Evolutionary conservation across 2,113 vertebrate genomes (phyloP), one percentile per base, ranked within the genome.

Genomic region (Sapayoa aenigma): DNA sequence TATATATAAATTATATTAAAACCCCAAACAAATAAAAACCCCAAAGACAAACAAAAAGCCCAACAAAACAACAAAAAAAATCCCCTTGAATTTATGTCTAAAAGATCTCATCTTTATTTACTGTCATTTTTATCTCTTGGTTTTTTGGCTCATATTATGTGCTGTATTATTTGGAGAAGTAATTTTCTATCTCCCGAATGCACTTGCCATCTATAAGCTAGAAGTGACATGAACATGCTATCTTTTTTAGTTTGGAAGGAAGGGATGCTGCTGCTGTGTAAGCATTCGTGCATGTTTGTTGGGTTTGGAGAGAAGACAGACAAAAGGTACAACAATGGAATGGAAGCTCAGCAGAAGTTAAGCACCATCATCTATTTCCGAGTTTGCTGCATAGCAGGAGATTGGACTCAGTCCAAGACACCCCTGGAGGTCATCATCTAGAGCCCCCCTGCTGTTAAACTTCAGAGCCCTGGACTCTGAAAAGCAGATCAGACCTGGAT

Each of bases 201-300:
- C 7, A 23, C 44, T 47, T 79, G 1, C 14, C 9, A 27, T 28
- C 18, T 68, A 35, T 58, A 77, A 75, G 47, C 19, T 68, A 72
- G 75, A 88, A 77, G 63, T 41, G 33, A 39, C 8, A n/a, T 23
- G 17, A 62, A 55, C 2, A 42, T 22, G 4, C 1, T 69, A 49
- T 23, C 9, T 19, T 47, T 8, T 39, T 75, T n/a, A n/a, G n/a
- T 85, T 41, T 67, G 1, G 12, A 89, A 58, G 9, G 8, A 56
- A 69, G 9, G 24, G 11, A 55, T 87, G 74, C 33, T 68, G 27
- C 15, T 87, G 14, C 18, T 87, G 4, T n/a, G 18, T 11, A 67
- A 77, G 6, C 0, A 0, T 49, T 60, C 0, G 0, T 9, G 1
- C 5, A 2, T 7, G 4, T 11, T 5, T 5, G 4, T 17, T 58